Conservation (phyloP, 2,888 invertebrate species). For the Elegia similella region DNA sequence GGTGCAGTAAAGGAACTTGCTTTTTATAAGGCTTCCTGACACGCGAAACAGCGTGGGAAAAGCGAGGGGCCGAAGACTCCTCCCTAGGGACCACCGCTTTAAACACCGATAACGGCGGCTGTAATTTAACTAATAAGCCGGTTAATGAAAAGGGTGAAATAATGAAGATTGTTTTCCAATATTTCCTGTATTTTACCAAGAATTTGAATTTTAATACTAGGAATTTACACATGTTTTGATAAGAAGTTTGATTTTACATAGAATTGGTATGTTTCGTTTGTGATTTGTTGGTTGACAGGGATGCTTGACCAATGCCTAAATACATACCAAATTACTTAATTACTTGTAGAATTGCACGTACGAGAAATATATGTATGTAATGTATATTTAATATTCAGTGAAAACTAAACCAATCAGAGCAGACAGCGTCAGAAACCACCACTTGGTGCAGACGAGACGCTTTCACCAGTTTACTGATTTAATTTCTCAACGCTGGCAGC, state of each 20-base stretch:
- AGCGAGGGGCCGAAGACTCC: conserved; percentile 23
- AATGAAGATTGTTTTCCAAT: background rate
- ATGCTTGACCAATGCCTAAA: too few species aligned
- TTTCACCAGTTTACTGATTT: conserved; percentile 31
- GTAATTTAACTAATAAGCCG: background rate
- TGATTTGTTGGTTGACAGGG: too few species aligned
- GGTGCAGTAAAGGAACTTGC: conserved; percentile 18
- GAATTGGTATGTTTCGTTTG: too few species aligned
- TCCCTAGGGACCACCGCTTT: conserved; percentile 22
- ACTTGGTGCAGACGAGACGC: conserved; percentile 21
- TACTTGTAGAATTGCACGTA: too few species aligned
- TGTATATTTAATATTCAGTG: background rate
- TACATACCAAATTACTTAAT: too few species aligned
- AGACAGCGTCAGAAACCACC: conserved; percentile 6
- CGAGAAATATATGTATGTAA: background rate
- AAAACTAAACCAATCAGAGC: conserved; percentile 11
- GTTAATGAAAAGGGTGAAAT: conserved; percentile 1
- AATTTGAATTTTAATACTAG: background rate
- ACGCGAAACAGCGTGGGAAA: conserved; percentile 49
- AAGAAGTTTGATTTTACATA: background rate
- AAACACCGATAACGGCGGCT: background rate
- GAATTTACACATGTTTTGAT: background rate
- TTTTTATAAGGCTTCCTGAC: conserved; percentile 59
- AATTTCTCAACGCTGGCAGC: conserved; percentile 27
- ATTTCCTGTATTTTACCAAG: background rate